A percentile compares a stretch with the other conserved stretches of the same genome.
Evolutionary conservation across 2,888 invertebrate genomes (phyloP).

Genomic region (Eupithecia dodoneata): DNA sequence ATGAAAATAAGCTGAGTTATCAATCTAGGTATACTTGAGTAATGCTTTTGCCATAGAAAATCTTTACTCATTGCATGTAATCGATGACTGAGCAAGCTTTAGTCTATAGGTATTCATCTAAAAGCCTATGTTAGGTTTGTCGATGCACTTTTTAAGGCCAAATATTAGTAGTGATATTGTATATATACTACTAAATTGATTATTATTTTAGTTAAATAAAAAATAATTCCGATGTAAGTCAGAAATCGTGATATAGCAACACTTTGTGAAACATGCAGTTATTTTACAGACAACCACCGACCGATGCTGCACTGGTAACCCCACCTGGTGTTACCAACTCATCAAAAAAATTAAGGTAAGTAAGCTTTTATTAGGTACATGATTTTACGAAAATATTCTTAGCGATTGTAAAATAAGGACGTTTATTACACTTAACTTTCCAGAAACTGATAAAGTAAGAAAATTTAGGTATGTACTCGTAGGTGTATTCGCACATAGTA

Average conservation of each 20-base stretch:
- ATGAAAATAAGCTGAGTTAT: too few species aligned
- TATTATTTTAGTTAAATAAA: neutral
- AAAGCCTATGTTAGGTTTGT: too few species aligned
- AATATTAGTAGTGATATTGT: too few species aligned
- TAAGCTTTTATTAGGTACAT: neutral
- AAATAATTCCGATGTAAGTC: neutral
- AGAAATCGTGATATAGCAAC: neutral
- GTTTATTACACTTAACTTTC: neutral
- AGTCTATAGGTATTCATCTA: too few species aligned
- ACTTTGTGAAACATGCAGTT: constrained; percentile 10
- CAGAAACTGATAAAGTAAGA: neutral
- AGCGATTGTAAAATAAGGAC: neutral
- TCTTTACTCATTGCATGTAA: too few species aligned
- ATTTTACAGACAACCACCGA: constrained; percentile 44
- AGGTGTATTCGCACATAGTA: too few species aligned
- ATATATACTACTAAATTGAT: too few species aligned
- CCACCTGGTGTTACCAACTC: constrained; percentile 32
- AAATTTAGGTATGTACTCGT: too few species aligned
- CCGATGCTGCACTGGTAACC: constrained; percentile 35
- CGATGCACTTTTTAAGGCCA: too few species aligned
- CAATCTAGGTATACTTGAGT: too few species aligned
- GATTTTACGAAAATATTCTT: neutral
- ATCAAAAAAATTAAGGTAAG: constrained; percentile 39
- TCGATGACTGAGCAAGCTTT: too few species aligned
- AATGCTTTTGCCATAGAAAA: too few species aligned